Evolutionary conservation across 2,888 invertebrate species (phyloP).

Genomic region (Dynastes maya): DNA sequence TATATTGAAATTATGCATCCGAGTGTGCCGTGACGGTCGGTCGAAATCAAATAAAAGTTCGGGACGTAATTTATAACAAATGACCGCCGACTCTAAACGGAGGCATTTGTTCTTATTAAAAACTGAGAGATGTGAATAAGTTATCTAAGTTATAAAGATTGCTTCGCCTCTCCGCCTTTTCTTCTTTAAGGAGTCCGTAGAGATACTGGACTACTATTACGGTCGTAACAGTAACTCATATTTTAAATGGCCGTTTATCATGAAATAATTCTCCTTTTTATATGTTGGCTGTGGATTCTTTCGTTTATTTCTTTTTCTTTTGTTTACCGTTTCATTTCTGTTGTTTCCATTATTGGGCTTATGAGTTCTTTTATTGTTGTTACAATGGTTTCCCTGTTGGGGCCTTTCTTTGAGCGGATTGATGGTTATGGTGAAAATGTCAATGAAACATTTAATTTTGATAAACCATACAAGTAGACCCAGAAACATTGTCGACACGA

Average conservation of each 20-base stretch:
- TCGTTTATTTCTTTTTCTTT: background rate
- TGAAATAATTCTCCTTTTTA: conserved; percentile 9
- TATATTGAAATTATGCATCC: conserved; percentile 16
- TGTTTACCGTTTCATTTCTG: background rate
- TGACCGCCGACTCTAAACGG: conserved; percentile 26
- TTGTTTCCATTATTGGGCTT: background rate
- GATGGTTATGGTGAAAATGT: too few relatives aligned
- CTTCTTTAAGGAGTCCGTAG: conserved; percentile 17
- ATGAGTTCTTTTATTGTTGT: too few relatives aligned
- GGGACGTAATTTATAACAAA: conserved; percentile 30
- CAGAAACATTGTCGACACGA: too few relatives aligned
- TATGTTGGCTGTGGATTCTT: background rate
- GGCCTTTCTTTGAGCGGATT: too few relatives aligned
- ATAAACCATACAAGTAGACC: too few relatives aligned
- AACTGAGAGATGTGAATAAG: conserved; percentile 25
- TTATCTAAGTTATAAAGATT: conserved; percentile 36
- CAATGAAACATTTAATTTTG: too few relatives aligned
- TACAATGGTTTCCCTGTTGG: too few relatives aligned
- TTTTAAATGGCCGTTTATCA: conserved; percentile 28
- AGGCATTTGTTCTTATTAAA: conserved; percentile 39
- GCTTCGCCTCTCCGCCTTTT: background rate
- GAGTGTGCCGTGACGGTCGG: conserved; percentile 15
- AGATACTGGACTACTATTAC: conserved; percentile 18
- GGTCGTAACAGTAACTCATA: conserved; percentile 23
- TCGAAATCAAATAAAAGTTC: conserved; percentile 29